A percentile compares a stretch with the other conserved stretches of the same genome.
phyloP scores from a whole-genome alignment of 2,888 invertebrate genomes.

The Habroteleia sp. region DNA sequence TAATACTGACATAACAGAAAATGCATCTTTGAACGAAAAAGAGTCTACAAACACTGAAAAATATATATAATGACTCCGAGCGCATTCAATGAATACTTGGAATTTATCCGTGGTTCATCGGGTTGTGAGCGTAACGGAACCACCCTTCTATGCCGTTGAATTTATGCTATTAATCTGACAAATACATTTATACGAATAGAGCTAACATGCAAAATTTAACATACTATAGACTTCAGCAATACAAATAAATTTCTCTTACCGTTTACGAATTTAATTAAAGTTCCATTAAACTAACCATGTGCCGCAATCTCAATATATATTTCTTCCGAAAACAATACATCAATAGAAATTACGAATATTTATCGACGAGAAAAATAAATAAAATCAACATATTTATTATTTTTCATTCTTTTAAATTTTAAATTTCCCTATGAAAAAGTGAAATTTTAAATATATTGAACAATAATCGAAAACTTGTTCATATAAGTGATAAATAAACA shows the following conservation, averaged over 20 bases:
- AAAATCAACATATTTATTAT: too few species aligned
- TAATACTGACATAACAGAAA: conserved; percentile 45
- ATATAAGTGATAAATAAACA: too few species aligned
- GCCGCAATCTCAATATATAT: too few species aligned
- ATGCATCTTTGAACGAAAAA: conserved; percentile 30
- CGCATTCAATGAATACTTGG: conserved; percentile 45
- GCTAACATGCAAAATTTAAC: conserved; percentile 24
- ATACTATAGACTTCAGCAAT: conserved; percentile 4
- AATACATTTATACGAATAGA: conserved; percentile 26
- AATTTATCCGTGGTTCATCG: conserved; percentile 52
- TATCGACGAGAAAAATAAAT: too few species aligned
- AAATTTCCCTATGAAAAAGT: too few species aligned
- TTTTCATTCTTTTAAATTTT: too few species aligned
- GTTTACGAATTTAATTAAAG: too few species aligned
- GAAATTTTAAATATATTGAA: too few species aligned
- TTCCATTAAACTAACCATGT: too few species aligned
- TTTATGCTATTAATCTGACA: conserved; percentile 48
- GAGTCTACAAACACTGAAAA: conserved; percentile 38
- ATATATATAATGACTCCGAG: conserved; percentile 35
- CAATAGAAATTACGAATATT: too few species aligned
- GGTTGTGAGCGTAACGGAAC: conserved; percentile 21
- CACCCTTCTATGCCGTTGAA: conserved; percentile 38
- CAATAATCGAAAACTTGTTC: too few species aligned
- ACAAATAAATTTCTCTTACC: conserved; percentile 4
- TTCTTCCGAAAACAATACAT: too few species aligned